phyloP scores from a whole-genome alignment of 2,888 invertebrate species.

The Gandaritis pyraliata region DNA sequence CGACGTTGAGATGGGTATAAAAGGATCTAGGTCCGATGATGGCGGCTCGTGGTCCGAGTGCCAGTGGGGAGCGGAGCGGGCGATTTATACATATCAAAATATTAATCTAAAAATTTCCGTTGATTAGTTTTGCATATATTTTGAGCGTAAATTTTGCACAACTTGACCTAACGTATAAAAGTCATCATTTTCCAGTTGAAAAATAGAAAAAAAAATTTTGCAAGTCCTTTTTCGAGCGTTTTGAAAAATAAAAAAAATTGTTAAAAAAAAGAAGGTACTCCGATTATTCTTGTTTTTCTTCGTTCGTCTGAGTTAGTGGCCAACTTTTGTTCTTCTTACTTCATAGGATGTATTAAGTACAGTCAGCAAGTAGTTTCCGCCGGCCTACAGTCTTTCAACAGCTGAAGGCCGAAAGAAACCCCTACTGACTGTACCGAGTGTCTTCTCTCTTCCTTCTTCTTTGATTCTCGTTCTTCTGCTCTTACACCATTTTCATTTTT shows the following conservation, averaged over 20 bases:
- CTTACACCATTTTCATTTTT: not conserved
- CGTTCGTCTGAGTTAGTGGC: too few species aligned
- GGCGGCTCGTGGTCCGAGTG: conserved; percentile 6
- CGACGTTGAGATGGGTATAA: conserved; percentile 26
- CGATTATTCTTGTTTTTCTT: too few species aligned
- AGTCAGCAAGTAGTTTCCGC: conserved; percentile 96
- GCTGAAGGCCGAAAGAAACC: conserved; percentile 98
- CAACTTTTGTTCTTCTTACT: conserved; percentile 36
- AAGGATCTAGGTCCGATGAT: conserved; percentile 10
- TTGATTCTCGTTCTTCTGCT: conserved; percentile 6
- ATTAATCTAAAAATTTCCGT: too few species aligned
- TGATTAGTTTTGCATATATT: too few species aligned
- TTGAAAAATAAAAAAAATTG: too few species aligned
- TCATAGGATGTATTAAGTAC: conserved; percentile 45
- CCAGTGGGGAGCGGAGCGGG: conserved; percentile 15
- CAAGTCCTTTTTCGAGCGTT: too few species aligned
- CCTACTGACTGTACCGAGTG: conserved; percentile 83
- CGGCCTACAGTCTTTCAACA: conserved; percentile 94
- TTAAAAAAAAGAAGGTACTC: too few species aligned
- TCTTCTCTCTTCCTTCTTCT: conserved; percentile 45
- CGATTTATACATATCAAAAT: conserved; percentile 1
- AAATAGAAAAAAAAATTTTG: too few species aligned
- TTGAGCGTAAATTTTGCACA: too few species aligned
- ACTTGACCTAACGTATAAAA: too few species aligned
- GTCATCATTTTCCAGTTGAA: too few species aligned